These are phyloP conservation scores for Standfussiana lucernea DNA, from an alignment of 2,888 invertebrate species.

Conservation along the genomic window DNA sequence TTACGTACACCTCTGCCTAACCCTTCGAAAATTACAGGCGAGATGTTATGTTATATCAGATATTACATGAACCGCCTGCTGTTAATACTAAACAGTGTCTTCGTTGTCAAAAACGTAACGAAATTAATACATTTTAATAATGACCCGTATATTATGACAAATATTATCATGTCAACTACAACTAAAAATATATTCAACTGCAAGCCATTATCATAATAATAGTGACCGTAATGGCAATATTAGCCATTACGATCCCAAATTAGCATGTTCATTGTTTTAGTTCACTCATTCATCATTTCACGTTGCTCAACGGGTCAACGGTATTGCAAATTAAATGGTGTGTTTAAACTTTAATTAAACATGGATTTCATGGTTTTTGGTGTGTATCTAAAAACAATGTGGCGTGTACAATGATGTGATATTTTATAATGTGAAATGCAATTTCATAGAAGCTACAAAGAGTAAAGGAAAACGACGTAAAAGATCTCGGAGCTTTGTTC, in stretches of 20 bases:
- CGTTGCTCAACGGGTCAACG: neutral
- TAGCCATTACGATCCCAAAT: slow-evolving; percentile 17
- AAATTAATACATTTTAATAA: no score
- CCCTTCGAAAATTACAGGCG: no score
- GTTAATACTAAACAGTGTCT: no score
- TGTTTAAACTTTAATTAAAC: neutral
- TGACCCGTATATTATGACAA: neutral
- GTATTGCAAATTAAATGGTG: slow-evolving; percentile 3
- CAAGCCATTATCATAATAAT: neutral
- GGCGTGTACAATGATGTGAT: neutral
- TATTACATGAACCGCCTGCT: no score
- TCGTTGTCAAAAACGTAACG: no score
- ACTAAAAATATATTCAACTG: neutral
- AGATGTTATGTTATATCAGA: no score
- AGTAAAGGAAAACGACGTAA: neutral
- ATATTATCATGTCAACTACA: neutral
- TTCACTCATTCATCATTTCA: slow-evolving; percentile 25
- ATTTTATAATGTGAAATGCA: neutral
- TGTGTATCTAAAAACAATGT: neutral
- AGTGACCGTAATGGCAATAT: neutral
- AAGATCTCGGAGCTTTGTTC: neutral
- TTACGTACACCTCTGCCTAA: no score
- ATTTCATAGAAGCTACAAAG: neutral
- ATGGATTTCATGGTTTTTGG: neutral
- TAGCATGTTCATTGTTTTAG: slow-evolving; percentile 24